These are phyloP conservation scores for Aricia artaxerxes DNA, from an alignment of 2,888 invertebrate genomes.

Conservation along the genomic window DNA sequence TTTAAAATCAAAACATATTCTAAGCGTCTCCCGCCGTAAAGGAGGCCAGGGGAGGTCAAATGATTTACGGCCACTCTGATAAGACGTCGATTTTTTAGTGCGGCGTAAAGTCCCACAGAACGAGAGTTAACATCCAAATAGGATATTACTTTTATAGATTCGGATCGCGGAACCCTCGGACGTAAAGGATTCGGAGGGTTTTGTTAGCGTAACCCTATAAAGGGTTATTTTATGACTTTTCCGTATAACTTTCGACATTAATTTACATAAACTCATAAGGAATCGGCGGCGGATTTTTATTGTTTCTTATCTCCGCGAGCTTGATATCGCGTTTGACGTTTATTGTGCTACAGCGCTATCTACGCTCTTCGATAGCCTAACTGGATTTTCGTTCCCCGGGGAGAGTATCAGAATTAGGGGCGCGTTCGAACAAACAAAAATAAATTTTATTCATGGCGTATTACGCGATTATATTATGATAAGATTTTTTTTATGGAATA, in stretches of 20 bases:
- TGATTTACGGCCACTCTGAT: conserved; percentile 56
- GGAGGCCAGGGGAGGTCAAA: conserved; percentile 17
- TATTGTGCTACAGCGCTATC: conserved; percentile 6
- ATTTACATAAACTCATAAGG: conserved; percentile 31
- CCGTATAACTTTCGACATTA: conserved; percentile 27
- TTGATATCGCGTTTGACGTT: conserved; percentile 24
- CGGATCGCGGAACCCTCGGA: conserved; percentile 52
- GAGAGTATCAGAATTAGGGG: background rate
- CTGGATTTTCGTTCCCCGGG: background rate
- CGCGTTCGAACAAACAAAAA: background rate
- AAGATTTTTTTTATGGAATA: too few species aligned
- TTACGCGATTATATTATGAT: background rate
- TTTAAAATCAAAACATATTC: background rate
- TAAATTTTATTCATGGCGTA: conserved; percentile 10
- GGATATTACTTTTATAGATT: conserved; percentile 70
- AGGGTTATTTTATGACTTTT: conserved; percentile 21
- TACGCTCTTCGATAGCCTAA: conserved; percentile 3
- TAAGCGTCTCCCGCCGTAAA: background rate
- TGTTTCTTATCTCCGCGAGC: conserved; percentile 24
- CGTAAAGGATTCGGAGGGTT: conserved; percentile 35
- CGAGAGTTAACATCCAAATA: conserved; percentile 50
- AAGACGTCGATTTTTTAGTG: conserved; percentile 51
- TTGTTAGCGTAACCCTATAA: conserved; percentile 30
- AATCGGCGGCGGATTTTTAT: conserved; percentile 23
- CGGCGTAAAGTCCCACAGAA: conserved; percentile 43